Conservation (phyloP, 2,113 vertebrate genomes). For the Ageneiosus marmoratus region DNA sequence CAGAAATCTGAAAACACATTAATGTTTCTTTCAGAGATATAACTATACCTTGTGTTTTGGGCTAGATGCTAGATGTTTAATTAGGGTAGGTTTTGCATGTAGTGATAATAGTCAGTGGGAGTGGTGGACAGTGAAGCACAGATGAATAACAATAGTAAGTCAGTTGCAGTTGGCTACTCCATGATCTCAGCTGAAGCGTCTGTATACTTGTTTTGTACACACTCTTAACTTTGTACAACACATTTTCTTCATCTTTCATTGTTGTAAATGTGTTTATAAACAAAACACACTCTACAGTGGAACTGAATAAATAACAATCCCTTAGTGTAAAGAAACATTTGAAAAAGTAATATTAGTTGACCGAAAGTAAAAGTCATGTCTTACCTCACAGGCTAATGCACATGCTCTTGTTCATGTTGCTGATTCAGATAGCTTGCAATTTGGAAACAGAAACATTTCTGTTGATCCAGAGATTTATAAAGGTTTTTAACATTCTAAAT, state of each 20-base stretch:
- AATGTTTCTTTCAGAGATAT: constrained; percentile 13
- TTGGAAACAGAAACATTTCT: constrained; percentile 25
- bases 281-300: not conserved
- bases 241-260: not conserved
- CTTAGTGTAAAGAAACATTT: not conserved
- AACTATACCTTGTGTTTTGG: constrained; percentile 29
- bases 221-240: not conserved
- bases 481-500: no score
- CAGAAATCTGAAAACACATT: constrained; percentile 21
- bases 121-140: constrained; percentile 24
- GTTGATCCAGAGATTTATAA: constrained; percentile 52
- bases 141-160: not conserved
- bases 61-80: not conserved
- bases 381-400: not conserved
- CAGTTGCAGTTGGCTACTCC: not conserved
- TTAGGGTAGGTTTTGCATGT: constrained; percentile 41
- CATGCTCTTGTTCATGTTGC: constrained; percentile 20
- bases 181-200: not conserved
- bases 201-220: not conserved
- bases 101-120: constrained; percentile 9
- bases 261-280: not conserved
- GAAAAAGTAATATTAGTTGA: constrained; percentile 42
- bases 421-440: constrained; percentile 49
- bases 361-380: constrained; percentile 38
- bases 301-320: not conserved